phyloP scores from a whole-genome alignment of 2,888 invertebrate species.

The Gryllus longicercus region DNA sequence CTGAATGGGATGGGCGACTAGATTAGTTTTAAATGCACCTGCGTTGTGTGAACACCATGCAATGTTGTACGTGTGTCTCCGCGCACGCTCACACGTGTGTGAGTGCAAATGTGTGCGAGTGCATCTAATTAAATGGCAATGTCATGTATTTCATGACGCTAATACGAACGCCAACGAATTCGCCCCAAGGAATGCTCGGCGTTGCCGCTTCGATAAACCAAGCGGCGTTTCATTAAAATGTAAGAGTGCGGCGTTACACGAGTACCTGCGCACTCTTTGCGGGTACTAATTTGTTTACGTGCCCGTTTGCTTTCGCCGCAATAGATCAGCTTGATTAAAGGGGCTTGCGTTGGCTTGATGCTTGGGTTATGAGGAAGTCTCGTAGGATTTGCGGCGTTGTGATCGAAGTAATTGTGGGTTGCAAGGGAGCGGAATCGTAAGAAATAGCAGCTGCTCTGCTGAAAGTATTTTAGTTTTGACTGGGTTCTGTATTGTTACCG shows the following conservation, averaged over 20 bases:
- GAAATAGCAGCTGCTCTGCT: too few species aligned
- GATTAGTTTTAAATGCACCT: background rate
- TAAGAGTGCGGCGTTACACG: background rate
- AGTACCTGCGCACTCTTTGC: background rate
- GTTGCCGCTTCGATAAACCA: background rate
- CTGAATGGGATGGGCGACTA: background rate
- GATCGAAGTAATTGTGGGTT: too few species aligned
- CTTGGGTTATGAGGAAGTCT: background rate
- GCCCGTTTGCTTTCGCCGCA: background rate
- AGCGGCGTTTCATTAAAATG: conserved; percentile 1
- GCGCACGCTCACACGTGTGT: too few species aligned
- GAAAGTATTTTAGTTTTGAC: too few species aligned
- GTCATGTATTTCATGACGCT: conserved; percentile 6
- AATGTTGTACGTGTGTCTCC: too few species aligned
- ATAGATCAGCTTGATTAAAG: background rate
- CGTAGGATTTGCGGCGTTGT: too few species aligned
- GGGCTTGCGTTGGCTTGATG: background rate
- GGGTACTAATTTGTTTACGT: background rate
- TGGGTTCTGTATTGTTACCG: too few species aligned
- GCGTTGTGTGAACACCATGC: too few species aligned
- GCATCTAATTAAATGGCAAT: background rate
- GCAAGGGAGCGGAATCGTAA: too few species aligned
- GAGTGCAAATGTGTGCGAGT: background rate
- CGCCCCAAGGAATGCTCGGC: too few species aligned
- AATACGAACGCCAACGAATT: background rate